phyloP scores from a whole-genome alignment of 2,797 vertebrate species.

The Sitta carolinensis region DNA sequence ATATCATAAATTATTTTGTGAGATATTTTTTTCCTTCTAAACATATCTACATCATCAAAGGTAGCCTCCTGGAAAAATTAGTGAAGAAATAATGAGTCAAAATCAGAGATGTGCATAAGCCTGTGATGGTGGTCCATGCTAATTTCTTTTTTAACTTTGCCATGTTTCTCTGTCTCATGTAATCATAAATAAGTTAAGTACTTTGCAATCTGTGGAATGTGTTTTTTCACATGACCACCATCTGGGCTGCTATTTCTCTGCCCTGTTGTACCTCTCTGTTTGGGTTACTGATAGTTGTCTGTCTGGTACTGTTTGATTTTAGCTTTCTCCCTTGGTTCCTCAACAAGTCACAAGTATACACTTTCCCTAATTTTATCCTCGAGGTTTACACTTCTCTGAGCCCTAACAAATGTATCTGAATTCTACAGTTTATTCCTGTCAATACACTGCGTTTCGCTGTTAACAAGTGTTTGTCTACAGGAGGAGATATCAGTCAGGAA shows the following conservation, averaged over 20 bases:
- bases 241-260: conserved; percentile 18
- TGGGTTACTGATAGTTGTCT: conserved; percentile 54
- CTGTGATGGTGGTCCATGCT: neutral
- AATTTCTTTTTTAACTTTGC: conserved; percentile 40
- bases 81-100: neutral
- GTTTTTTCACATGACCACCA: conserved; percentile 47
- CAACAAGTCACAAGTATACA: conserved; percentile 25
- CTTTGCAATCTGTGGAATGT: conserved; percentile 38
- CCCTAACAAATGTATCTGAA: conserved; percentile 14
- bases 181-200: conserved; percentile 21
- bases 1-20: neutral
- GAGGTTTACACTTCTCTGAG: conserved; percentile 6
- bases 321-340: conserved; percentile 24
- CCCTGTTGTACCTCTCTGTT: conserved; percentile 49
- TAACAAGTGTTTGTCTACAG: conserved; percentile 44
- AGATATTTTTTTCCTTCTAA: neutral
- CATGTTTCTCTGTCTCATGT: conserved; percentile 19
- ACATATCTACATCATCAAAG: neutral
- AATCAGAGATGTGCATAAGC: neutral
- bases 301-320: conserved; percentile 31
- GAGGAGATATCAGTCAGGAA: conserved; percentile 24
- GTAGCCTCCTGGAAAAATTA: neutral
- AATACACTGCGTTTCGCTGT: neutral
- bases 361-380: conserved; percentile 43
- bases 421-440: conserved; percentile 31